phyloP scores from a whole-genome alignment of 2,797 vertebrate genomes.

The Sebastes hubbsi region DNA sequence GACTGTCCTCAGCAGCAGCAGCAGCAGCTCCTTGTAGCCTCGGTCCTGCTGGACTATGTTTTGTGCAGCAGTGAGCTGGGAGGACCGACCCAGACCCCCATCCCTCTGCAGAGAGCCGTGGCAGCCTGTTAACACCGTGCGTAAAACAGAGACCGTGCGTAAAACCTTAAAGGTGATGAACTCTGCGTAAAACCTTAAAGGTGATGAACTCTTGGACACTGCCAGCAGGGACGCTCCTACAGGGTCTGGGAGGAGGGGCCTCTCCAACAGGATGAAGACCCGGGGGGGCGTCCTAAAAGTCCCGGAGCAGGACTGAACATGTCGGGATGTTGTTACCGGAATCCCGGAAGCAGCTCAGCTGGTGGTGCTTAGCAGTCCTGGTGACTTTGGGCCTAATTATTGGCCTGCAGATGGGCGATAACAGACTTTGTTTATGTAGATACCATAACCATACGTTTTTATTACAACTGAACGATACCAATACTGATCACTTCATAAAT shows the following conservation, averaged over 20 bases:
- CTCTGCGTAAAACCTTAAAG: background rate
- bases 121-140: slow-evolving; percentile 61
- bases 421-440: too few relatives aligned
- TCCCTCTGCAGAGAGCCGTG: slow-evolving; percentile 57
- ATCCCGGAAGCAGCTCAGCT: background rate
- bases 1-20: slow-evolving; percentile 12
- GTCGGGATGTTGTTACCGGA: background rate
- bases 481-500: too few relatives aligned
- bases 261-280: background rate
- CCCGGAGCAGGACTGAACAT: background rate
- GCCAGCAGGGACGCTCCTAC: background rate
- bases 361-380: background rate
- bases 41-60: slow-evolving; percentile 57
- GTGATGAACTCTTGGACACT: background rate
- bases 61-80: slow-evolving; percentile 51
- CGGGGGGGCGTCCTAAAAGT: background rate
- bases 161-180: background rate
- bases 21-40: slow-evolving; percentile 8
- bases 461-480: too few relatives aligned
- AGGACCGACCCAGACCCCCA: slow-evolving; percentile 3
- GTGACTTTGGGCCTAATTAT: slow-evolving; percentile 32
- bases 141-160: too few relatives aligned
- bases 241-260: background rate
- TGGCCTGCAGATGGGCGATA: background rate
- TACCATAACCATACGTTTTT: too few relatives aligned